Conservation (phyloP, 2,797 vertebrate genomes). For the Microctenopoma lineatum region DNA sequence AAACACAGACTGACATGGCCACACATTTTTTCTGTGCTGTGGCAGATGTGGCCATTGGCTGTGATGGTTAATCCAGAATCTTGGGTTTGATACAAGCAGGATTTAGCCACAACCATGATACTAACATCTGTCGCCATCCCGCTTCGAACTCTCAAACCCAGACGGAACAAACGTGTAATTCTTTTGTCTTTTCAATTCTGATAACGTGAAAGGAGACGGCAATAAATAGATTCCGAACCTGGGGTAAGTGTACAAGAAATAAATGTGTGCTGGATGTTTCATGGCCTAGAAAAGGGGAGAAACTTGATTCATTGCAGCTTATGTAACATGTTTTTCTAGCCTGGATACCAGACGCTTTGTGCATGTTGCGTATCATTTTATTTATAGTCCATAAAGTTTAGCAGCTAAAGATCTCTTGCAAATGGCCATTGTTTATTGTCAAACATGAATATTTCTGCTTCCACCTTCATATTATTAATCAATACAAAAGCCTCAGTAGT, state of each 20-base stretch:
- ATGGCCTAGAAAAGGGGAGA: constrained; percentile 40
- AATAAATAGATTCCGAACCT: constrained; percentile 29
- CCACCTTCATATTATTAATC: not conserved
- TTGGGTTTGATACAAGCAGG: constrained; percentile 79
- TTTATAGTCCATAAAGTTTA: not conserved
- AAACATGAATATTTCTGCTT: no score
- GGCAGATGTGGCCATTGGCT: constrained; percentile 84
- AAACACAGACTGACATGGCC: constrained; percentile 43
- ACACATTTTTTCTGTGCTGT: constrained; percentile 65
- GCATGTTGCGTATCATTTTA: constrained; percentile 2
- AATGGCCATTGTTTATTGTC: no score
- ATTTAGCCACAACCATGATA: constrained; percentile 82
- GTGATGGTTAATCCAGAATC: constrained; percentile 82
- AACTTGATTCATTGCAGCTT: constrained; percentile 41
- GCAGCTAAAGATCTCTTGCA: no score
- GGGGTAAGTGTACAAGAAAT: constrained; percentile 72
- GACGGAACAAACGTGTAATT: constrained; percentile 50
- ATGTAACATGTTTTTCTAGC: constrained; percentile 63
- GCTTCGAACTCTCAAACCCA: constrained; percentile 55
- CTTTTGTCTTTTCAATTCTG: constrained; percentile 19
- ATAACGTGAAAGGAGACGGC: constrained; percentile 28
- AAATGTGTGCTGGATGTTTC: constrained; percentile 9
- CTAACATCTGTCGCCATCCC: constrained; percentile 80
- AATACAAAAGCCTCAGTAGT: no score
- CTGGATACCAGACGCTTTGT: constrained; percentile 16